These are phyloP conservation scores for Cherax destructor DNA, from an alignment of 1,140 invertebrate genomes.

Conservation along the genomic window DNA sequence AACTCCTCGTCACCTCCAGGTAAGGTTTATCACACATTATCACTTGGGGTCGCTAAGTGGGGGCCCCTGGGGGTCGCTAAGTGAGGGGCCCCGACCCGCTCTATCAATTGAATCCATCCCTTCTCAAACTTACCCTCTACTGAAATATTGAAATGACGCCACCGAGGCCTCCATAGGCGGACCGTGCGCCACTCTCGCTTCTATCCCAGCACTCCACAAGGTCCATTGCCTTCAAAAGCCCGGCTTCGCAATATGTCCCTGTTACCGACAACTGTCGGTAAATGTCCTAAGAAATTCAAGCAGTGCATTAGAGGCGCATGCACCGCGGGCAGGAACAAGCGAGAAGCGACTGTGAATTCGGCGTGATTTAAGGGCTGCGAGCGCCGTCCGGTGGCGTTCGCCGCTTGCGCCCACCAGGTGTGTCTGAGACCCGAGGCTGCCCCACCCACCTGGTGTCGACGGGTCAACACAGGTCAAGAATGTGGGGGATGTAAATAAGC, in stretches of 20 bases:
- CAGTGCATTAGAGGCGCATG: conserved; percentile 35
- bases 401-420: conserved; percentile 55
- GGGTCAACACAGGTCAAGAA: conserved; percentile 45
- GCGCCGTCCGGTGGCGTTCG: not conserved
- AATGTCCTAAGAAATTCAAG: conserved; percentile 57
- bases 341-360: conserved; percentile 32
- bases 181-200: not conserved
- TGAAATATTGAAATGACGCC: conserved; percentile 26
- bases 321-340: not conserved
- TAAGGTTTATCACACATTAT: conserved; percentile 63
- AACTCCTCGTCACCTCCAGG: conserved; percentile 42
- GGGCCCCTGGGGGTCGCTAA: conserved; percentile 13
- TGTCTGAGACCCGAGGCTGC: conserved; percentile 39
- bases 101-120: conserved; percentile 59
- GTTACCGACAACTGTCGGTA: conserved; percentile 18
- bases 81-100: conserved; percentile 25
- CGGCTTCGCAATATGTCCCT: not conserved
- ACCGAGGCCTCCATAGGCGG: not conserved
- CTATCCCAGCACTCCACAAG: not conserved
- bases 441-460: conserved; percentile 59
- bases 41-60: conserved; percentile 34
- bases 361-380: conserved; percentile 11
- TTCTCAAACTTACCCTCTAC: conserved; percentile 35
- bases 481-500: conserved; percentile 64
- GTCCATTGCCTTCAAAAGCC: not conserved